Base-by-base conservation (phyloP, 2,888 invertebrate species). In the Pinctada fucata region DNA sequence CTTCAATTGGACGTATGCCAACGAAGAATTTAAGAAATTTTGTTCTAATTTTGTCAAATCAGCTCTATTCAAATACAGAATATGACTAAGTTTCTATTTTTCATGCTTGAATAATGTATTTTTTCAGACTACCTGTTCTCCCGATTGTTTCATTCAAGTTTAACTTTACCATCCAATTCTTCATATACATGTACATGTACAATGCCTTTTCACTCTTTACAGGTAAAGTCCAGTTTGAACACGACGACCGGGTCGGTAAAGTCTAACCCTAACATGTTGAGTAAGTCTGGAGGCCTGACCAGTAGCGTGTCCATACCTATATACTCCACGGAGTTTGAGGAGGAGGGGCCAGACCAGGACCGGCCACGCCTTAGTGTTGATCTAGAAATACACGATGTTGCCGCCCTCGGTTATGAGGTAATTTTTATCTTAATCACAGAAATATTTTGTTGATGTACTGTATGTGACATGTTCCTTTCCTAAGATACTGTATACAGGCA, bases 391-490 rank as follows among this genome's bases (percentile, higher is more conserved):
- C 87, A 88, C 49, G 90, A 90, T 74, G 78, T 90, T 2, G 88
- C 86, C 71, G 89, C 86, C 8, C 81, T 91, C 8, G 90, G 88
- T 68, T 90, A 89, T 81, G 89, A 90, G 86, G 90, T 90, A 68
- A 79, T 69, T 31, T 31, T 31, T 31, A 1, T 31, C 1, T 2
- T 31, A 6, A 16, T 50, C 31, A 50, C 3, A 10, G 45, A n/a
- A 50, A 8, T 58, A 16, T 13, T 13, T 64, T 8, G 16, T 47
- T 48, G 10, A 31, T 73, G 3, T 45, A n/a, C 4, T 45, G 2
- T 51, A 1, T 31, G 1, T 31, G 31, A 31, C 1, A 1, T 31
- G 1, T 31, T 31, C 31, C 31, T 31, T 1, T 31, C 31, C 1
- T 31, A 31, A 31, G 31, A 31, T 31, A 31, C 1, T 31, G 31